Evolutionary conservation across 1,140 invertebrate species (phyloP), one percentile per base, ranked within the genome.

Genomic region (Neodiprion fabricii): DNA sequence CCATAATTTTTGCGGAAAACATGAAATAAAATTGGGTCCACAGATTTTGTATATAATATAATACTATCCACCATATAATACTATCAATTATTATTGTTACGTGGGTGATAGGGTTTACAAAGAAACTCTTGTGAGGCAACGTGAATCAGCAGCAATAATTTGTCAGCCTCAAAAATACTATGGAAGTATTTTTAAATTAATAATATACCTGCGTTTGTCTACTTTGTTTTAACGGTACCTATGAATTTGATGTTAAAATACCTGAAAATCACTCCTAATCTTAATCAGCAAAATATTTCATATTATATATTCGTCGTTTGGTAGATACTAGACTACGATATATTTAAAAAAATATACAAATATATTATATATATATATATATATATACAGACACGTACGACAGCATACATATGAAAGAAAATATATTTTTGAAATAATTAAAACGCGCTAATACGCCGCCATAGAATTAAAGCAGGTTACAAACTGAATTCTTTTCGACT

Each of bases 101-200:
- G 8, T 61, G 53, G 53, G n/a, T 61, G 8, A 61, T 61, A 61
- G 53, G 11, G n/a, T 61, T 61, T 12, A 61, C 53, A n/a, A 61
- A n/a, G n/a, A 61, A 61, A 61, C n/a, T 61, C 53, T 11, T 61
- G 53, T 61, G 53, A 61, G 53, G 53, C 53, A 61, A 61, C 53
- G n/a, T 61, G 53, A 61, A 12, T n/a, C 53, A 61, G 53, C 53
- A 61, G 53, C 53, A 61, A 61, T 61, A 61, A 61, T 61, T 40
- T 40, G n/a, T 61, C 53, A 61, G 11, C n/a, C 28, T 40, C 28
- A 40, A 40, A 40, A 40, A 40, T 40, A 40, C 28, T 0, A 61
- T 61, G 2, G n/a, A 61, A 61, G 11, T 61, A 40, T 40, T 40
- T 40, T 40, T 40, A 40, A n/a, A 61, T 61, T 61, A 61, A 4